Percentiles rank a stretch among this genome's conserved stretches.
Conservation (phyloP, 2,113 vertebrate genomes). For the Cochlearius cochlearius region DNA sequence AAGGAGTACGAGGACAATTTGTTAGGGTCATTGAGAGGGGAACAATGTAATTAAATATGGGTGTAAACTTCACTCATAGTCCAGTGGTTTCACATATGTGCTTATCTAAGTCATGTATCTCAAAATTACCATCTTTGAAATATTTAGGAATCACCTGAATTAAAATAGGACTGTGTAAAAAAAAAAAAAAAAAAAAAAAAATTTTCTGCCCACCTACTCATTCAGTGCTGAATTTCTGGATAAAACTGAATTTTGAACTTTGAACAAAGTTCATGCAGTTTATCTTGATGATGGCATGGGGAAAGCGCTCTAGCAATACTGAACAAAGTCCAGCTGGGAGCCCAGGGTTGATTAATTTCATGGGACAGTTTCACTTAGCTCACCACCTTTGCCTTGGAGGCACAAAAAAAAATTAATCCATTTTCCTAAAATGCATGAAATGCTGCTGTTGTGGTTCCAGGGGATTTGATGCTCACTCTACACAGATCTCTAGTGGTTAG, state of each 20-base stretch:
- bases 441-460: neutral
- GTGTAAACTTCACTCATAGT: neutral
- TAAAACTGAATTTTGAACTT: constrained; percentile 8
- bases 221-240: neutral
- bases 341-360: neutral
- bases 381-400: neutral
- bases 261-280: neutral
- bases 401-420: neutral
- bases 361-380: neutral
- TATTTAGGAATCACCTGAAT: neutral
- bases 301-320: neutral
- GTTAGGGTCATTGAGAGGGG: neutral
- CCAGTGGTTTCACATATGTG: neutral
- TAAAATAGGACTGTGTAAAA: neutral
- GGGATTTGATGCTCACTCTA: neutral
- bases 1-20: neutral
- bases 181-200: neutral
- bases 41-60: neutral
- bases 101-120: neutral
- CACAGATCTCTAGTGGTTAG: neutral
- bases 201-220: neutral
- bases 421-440: neutral
- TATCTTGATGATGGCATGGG: neutral
- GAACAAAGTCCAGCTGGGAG: neutral
- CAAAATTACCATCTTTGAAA: neutral